Evolutionary conservation across 2,888 invertebrate genomes (phyloP).

Genomic region (Hermodice carunculata): DNA sequence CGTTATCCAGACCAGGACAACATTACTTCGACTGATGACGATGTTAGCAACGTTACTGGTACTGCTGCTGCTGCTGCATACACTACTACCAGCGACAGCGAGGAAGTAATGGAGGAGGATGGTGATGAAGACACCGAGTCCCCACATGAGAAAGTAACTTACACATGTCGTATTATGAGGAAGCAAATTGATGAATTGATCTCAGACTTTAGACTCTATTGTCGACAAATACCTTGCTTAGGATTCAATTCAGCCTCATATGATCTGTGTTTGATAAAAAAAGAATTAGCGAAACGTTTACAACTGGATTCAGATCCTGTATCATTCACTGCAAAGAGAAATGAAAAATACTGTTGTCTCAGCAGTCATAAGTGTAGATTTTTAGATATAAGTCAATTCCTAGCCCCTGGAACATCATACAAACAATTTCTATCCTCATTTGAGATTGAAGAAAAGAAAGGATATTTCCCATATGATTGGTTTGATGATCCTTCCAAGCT

Average conservation of each 20-base stretch:
- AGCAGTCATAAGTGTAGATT: neutral
- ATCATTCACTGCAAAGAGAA: neutral
- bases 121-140: neutral
- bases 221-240: neutral
- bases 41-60: too few species aligned
- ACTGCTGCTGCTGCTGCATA: too few species aligned
- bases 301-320: neutral
- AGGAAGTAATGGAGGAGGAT: neutral
- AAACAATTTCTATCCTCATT: constrained; percentile 1
- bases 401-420: constrained; percentile 1
- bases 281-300: constrained; percentile 1
- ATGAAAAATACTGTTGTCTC: neutral
- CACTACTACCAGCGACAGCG: too few species aligned
- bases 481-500: constrained; percentile 1
- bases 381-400: neutral
- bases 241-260: neutral
- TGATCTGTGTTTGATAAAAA: constrained; percentile 6
- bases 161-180: too few species aligned
- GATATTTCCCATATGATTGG: constrained; percentile 13
- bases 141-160: too few species aligned
- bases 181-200: too few species aligned
- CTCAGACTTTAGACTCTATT: too few species aligned
- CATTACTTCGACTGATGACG: too few species aligned
- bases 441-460: neutral
- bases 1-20: neutral